Evolutionary conservation across 1,140 invertebrate genomes (phyloP).

Genomic region (Onthophagus taurus): DNA sequence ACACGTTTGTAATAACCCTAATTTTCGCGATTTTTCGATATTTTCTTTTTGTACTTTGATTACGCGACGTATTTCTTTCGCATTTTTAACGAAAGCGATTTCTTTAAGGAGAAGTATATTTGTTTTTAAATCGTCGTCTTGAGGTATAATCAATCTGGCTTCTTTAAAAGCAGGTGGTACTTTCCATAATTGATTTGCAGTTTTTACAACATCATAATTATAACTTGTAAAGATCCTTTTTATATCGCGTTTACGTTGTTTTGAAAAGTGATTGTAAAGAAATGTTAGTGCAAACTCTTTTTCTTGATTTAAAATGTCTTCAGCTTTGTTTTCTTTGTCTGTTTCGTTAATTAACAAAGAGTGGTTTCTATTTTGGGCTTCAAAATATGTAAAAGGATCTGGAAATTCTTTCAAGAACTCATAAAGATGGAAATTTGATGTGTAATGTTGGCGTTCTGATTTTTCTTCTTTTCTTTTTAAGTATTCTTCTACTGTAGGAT

Average conservation of each 20-base stretch:
- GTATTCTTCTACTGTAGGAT: slow-evolving; percentile 47
- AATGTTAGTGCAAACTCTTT: slow-evolving; percentile 32
- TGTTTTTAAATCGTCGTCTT: slow-evolving; percentile 23
- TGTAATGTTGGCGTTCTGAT: slow-evolving; percentile 35
- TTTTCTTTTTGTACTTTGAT: slow-evolving; percentile 28
- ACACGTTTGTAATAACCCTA: slow-evolving; percentile 36
- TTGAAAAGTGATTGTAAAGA: slow-evolving; percentile 30
- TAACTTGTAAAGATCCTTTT: slow-evolving; percentile 28
- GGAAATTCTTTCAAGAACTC: slow-evolving; percentile 47
- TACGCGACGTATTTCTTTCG: slow-evolving; percentile 38
- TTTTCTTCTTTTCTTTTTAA: slow-evolving; percentile 16
- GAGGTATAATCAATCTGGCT: slow-evolving; percentile 14
- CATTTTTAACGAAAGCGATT: slow-evolving; percentile 43
- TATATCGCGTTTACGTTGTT: slow-evolving; percentile 22
- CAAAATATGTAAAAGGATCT: slow-evolving; percentile 44
- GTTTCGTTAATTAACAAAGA: slow-evolving; percentile 7
- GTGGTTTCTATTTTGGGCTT: slow-evolving; percentile 33
- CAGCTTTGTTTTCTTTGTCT: not conserved
- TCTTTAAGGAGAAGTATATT: slow-evolving; percentile 27
- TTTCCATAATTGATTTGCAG: slow-evolving; percentile 18
- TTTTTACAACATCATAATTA: slow-evolving; percentile 19
- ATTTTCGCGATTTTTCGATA: slow-evolving; percentile 34
- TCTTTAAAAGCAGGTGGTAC: slow-evolving; percentile 26
- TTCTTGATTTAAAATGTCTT: slow-evolving; percentile 11
- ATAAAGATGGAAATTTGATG: slow-evolving; percentile 38